These are phyloP conservation scores for Eupeodes corollae DNA, from an alignment of 1,140 invertebrate species.

Conservation along the genomic window DNA sequence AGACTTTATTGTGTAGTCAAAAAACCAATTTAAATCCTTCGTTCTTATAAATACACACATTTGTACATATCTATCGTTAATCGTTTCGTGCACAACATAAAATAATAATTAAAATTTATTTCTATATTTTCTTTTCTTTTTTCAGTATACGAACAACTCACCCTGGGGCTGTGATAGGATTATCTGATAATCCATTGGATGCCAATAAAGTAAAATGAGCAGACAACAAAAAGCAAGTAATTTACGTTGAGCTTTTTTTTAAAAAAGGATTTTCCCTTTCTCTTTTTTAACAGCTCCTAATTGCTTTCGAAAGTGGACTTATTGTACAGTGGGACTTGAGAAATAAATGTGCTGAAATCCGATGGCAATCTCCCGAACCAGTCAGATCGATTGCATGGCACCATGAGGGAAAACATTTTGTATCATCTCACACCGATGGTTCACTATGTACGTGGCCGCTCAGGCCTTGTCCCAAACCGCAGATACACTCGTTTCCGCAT, in stretches of 20 bases:
- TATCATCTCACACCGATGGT: conserved; percentile 92
- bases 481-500: conserved; percentile 77
- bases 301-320: conserved; percentile 90
- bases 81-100: not conserved
- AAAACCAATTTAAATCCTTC: too few relatives aligned
- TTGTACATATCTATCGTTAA: not conserved
- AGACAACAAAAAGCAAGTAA: not conserved
- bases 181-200: conserved; percentile 92
- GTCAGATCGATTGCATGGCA: conserved; percentile 89
- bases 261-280: not conserved
- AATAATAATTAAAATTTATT: not conserved
- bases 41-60: too few relatives aligned
- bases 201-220: conserved; percentile 68
- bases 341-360: conserved; percentile 64
- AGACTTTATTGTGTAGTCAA: too few relatives aligned
- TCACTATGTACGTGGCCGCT: conserved; percentile 86
- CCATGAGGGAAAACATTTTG: conserved; percentile 95
- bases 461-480: conserved; percentile 61
- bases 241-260: not conserved
- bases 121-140: conserved; percentile 36
- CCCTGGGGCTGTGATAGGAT: conserved; percentile 86
- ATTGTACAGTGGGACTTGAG: conserved; percentile 94
- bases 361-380: conserved; percentile 66
- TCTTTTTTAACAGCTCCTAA: conserved; percentile 63
- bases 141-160: conserved; percentile 85